Conservation (phyloP, 2,113 vertebrate genomes). For the Platichthys flesus region DNA sequence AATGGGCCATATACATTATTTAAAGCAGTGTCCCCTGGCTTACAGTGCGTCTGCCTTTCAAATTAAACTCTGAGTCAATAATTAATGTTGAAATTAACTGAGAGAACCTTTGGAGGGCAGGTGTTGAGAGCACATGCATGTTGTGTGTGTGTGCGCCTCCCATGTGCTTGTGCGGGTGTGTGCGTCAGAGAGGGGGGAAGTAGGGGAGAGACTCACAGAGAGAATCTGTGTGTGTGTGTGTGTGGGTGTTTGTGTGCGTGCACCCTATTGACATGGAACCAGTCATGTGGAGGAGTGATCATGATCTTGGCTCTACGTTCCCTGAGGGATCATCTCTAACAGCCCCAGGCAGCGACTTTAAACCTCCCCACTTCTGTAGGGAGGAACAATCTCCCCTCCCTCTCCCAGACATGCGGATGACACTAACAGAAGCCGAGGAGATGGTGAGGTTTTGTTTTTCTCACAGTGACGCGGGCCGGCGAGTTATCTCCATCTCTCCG, state of each 20-base stretch:
- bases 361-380: slow-evolving; percentile 51
- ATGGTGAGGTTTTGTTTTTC: slow-evolving; percentile 61
- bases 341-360: slow-evolving; percentile 44
- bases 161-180: slow-evolving; percentile 5
- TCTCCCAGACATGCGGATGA: slow-evolving; percentile 45
- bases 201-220: not conserved
- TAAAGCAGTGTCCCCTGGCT: slow-evolving; percentile 80
- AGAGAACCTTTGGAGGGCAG: slow-evolving; percentile 75
- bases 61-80: slow-evolving; percentile 84
- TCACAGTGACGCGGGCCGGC: slow-evolving; percentile 45
- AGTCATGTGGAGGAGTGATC: slow-evolving; percentile 68
- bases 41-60: slow-evolving; percentile 82
- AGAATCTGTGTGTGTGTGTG: slow-evolving; percentile 6
- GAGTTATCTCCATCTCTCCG: slow-evolving; percentile 57
- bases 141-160: slow-evolving; percentile 17
- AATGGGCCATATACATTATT: slow-evolving; percentile 84
- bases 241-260: slow-evolving; percentile 14
- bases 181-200: slow-evolving; percentile 2
- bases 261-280: slow-evolving; percentile 64
- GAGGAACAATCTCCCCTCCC: slow-evolving; percentile 22
- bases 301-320: slow-evolving; percentile 62
- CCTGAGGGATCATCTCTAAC: slow-evolving; percentile 55
- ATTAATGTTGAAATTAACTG: slow-evolving; percentile 84
- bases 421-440: slow-evolving; percentile 25
- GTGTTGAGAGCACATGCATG: slow-evolving; percentile 67